Evolutionary conservation across 2,797 vertebrate genomes (phyloP), one percentile per base, ranked within the genome.

Genomic region (Enteromius fasciolatus): DNA sequence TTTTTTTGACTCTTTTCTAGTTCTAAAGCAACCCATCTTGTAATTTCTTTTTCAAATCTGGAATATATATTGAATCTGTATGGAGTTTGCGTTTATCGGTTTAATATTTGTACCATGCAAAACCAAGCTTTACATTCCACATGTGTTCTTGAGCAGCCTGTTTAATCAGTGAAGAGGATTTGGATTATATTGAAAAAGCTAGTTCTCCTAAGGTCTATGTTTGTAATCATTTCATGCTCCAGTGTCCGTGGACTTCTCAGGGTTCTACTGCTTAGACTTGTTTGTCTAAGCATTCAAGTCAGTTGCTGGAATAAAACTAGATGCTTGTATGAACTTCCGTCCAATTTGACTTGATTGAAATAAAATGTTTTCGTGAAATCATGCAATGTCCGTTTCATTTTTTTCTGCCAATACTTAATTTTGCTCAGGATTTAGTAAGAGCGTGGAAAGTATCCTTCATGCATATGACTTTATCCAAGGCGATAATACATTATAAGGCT

Each of bases 41-140:
- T 36, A 0, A 14, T 36, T 15, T 74, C 23, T 28, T 46, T n/a
- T n/a, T 31, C 0, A 8, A 28, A 46, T 48, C 1, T 48, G 39
- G 1, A 31, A 63, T 64, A 33, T n/a, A n/a, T 48, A 33, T 48
- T 41, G 5, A 77, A 77, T 77, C 57, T 77, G 39, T 57, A 75
- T 57, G 33, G 20, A 23, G 7, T 11, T 33, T 52, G 20, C 2
- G 20, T 52, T n/a, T 52, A 52, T 52, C 12, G 33, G 2, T 57
- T 57, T 57, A 11, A 39, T 75, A 57, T 75, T 57, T 57, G 50
- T 7, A 57, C 31, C 15, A 39, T 5, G 36, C 11, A 9, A 39
- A 39, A 15, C 11, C 6, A 12, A 75, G 31, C 20, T 54, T 74
- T 3, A 50, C 54, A 46, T 18, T 52, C 31, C 48, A 23, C 11